phyloP scores from a whole-genome alignment of 2,113 vertebrate genomes.

The Nothobranchius furzeri region DNA sequence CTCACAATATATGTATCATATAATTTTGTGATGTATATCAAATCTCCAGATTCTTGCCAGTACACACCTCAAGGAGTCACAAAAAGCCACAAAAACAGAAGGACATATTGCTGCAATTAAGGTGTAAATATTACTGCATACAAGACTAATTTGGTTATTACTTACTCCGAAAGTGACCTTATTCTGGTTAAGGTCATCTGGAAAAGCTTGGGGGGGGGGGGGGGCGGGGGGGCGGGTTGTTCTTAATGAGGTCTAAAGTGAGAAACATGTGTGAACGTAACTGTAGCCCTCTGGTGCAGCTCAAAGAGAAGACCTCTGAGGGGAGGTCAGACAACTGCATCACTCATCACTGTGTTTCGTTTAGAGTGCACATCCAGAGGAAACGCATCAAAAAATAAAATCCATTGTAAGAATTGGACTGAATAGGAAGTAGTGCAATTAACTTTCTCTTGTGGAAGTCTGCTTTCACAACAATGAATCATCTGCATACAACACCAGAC shows the following conservation, averaged over 20 bases:
- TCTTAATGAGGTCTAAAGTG: too few relatives aligned
- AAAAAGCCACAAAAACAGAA: neutral
- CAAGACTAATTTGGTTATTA: neutral
- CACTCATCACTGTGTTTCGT: too few relatives aligned
- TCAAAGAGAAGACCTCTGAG: neutral
- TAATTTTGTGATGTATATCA: too few relatives aligned
- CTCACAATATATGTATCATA: too few relatives aligned
- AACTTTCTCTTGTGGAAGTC: too few relatives aligned
- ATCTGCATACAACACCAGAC: constrained; percentile 19
- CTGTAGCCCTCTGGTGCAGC: neutral
- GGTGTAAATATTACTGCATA: neutral
- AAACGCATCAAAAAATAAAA: neutral
- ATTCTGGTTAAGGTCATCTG: neutral
- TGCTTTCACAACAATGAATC: neutral
- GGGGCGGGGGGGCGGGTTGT: neutral
- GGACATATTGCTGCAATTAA: too few relatives aligned
- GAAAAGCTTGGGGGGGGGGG: too few relatives aligned
- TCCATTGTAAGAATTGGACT: too few relatives aligned
- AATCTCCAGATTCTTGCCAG: too few relatives aligned
- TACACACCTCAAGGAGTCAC: neutral
- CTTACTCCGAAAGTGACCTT: neutral
- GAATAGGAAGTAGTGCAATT: too few relatives aligned
- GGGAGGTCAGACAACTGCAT: neutral
- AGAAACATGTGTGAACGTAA: too few relatives aligned
- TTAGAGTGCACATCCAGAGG: neutral